Conservation (phyloP, 2,888 invertebrate species). For the Sceliomorpha sp. region DNA sequence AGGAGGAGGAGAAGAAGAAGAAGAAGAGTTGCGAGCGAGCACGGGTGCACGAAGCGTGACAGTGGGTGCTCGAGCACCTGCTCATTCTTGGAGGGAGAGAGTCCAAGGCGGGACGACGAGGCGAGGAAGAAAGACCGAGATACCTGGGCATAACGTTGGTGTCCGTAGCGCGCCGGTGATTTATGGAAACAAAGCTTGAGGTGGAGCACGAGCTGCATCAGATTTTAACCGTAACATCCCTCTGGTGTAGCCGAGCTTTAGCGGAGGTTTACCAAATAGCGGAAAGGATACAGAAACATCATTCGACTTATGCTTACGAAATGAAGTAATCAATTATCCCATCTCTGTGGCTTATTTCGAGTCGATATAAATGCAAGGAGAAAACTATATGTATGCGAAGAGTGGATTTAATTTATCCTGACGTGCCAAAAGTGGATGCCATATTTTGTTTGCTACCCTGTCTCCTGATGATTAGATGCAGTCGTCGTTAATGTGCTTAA, state of each 20-base stretch:
- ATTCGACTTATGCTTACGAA: too few relatives aligned
- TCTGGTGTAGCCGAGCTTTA: neutral
- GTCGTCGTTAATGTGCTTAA: too few relatives aligned
- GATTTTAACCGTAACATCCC: slow-evolving; percentile 14
- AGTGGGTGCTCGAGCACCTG: slow-evolving; percentile 78
- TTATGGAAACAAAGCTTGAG: slow-evolving; percentile 70
- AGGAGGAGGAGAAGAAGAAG: slow-evolving; percentile 62
- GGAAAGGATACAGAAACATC: neutral
- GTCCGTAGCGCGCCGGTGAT: slow-evolving; percentile 62
- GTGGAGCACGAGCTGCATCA: slow-evolving; percentile 35
- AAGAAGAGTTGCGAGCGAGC: slow-evolving; percentile 68
- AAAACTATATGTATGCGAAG: too few relatives aligned
- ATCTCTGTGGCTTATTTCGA: too few relatives aligned
- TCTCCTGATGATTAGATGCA: too few relatives aligned
- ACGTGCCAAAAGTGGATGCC: too few relatives aligned
- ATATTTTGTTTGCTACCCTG: too few relatives aligned
- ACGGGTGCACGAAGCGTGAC: slow-evolving; percentile 79
- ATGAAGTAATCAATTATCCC: too few relatives aligned
- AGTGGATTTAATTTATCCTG: too few relatives aligned
- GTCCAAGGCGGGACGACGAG: slow-evolving; percentile 37
- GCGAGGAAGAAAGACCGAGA: slow-evolving; percentile 19
- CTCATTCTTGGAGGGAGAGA: slow-evolving; percentile 72
- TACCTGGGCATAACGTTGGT: slow-evolving; percentile 38
- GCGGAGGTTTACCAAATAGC: slow-evolving; percentile 26
- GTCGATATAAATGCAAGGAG: too few relatives aligned